A percentile compares a stretch with the other conserved stretches of the same genome.
phyloP scores from a whole-genome alignment of 2,113 vertebrate genomes.

The Podocnemis expansa region DNA sequence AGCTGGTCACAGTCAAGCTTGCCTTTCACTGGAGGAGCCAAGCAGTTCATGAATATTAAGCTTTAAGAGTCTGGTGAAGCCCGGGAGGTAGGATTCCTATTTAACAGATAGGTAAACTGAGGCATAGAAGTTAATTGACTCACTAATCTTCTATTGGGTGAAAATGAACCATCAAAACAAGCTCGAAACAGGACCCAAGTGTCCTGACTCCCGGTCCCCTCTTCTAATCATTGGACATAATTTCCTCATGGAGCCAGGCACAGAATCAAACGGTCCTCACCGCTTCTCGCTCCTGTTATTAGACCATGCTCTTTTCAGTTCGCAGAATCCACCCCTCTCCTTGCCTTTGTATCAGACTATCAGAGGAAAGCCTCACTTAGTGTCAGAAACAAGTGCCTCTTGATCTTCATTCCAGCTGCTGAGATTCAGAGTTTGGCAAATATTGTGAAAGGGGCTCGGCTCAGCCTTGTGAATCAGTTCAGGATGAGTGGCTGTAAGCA shows the following conservation, averaged over 20 bases:
- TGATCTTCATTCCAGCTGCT: background rate
- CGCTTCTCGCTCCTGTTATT: background rate
- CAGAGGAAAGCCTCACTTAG: background rate
- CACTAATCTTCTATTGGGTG: background rate
- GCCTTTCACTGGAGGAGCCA: background rate
- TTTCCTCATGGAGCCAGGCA: accelerated
- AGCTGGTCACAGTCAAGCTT: background rate
- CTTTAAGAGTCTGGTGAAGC: background rate
- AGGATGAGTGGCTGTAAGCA: background rate
- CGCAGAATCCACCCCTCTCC: accelerated
- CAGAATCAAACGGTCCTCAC: background rate
- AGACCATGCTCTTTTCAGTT: background rate
- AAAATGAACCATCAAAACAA: background rate
- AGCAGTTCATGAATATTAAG: background rate
- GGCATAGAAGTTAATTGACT: background rate
- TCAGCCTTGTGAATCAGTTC: background rate
- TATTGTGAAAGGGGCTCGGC: background rate
- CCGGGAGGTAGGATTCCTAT: background rate
- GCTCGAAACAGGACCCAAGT: background rate
- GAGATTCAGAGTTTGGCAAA: background rate
- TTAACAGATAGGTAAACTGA: background rate
- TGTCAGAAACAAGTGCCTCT: background rate
- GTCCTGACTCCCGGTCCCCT: background rate
- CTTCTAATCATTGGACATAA: background rate
- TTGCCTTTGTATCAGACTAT: background rate